Conservation (phyloP, 2,113 vertebrate genomes). For the Apteryx mantelli region DNA sequence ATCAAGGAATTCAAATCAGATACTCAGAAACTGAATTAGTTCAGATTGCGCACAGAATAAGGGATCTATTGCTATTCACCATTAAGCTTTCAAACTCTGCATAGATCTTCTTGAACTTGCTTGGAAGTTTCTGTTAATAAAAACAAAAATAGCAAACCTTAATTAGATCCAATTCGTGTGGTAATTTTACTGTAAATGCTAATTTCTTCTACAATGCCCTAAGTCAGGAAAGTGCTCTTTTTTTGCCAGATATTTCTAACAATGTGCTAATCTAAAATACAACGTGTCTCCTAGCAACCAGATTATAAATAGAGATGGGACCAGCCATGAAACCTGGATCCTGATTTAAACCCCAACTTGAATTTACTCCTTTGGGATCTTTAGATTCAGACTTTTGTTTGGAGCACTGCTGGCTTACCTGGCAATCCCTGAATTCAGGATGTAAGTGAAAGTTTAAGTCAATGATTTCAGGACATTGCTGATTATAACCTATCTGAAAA, state of each 20-base stretch:
- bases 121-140: constrained; percentile 96
- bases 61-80: constrained; percentile 83
- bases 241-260: constrained; percentile 69
- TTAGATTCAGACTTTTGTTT: constrained; percentile 37
- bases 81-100: constrained; percentile 98
- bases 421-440: constrained; percentile 29
- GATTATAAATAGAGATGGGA: constrained; percentile 75
- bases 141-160: constrained; percentile 69
- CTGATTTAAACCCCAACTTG: constrained; percentile 52
- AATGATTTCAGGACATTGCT: neutral
- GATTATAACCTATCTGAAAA: constrained; percentile 18
- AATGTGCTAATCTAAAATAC: constrained; percentile 71
- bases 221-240: constrained; percentile 65
- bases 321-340: constrained; percentile 68
- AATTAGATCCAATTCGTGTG: constrained; percentile 55
- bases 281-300: constrained; percentile 74
- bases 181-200: constrained; percentile 45
- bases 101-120: constrained; percentile 99
- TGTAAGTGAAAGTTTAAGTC: neutral
- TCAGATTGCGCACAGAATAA: constrained; percentile 70
- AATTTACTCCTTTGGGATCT: constrained; percentile 48
- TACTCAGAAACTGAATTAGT: constrained; percentile 75
- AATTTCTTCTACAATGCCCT: constrained; percentile 41
- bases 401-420: neutral
- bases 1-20: constrained; percentile 77